phyloP scores from a whole-genome alignment of 2,113 vertebrate species.

The Saccopteryx leptura region DNA sequence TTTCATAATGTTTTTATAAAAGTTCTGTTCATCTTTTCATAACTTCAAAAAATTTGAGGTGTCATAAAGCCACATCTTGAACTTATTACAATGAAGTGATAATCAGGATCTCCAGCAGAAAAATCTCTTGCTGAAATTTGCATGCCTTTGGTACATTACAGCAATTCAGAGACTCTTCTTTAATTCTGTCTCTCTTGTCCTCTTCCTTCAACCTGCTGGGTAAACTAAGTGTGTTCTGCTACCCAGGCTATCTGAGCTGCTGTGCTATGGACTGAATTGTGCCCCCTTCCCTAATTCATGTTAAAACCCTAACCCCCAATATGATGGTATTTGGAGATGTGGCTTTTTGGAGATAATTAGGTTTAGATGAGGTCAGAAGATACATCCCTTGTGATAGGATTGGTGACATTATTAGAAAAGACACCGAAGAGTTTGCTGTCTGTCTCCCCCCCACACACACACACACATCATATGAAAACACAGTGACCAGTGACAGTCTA shows the following conservation, averaged over 20 bases:
- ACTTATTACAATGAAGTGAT: not conserved
- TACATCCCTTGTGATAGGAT: not conserved
- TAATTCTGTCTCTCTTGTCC: slow-evolving; percentile 3
- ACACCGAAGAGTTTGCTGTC: not conserved
- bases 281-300: not conserved
- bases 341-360: not conserved
- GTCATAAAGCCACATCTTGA: not conserved
- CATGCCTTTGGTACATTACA: not conserved
- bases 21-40: slow-evolving; percentile 14
- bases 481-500: not conserved
- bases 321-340: not conserved
- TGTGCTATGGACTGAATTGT: not conserved
- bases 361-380: slow-evolving; percentile 21
- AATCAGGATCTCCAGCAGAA: not conserved
- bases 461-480: not conserved
- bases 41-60: not conserved
- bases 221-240: slow-evolving; percentile 15
- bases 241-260: not conserved
- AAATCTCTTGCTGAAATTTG: slow-evolving; percentile 26
- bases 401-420: not conserved
- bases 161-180: slow-evolving; percentile 14
- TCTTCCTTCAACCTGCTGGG: not conserved
- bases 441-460: not conserved
- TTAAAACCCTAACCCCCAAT: not conserved
- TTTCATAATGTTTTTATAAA: slow-evolving; percentile 39